Evolutionary conservation across 1,140 invertebrate genomes (phyloP), one percentile per base, ranked within the genome.

Genomic region (Kradibia gibbosae): DNA sequence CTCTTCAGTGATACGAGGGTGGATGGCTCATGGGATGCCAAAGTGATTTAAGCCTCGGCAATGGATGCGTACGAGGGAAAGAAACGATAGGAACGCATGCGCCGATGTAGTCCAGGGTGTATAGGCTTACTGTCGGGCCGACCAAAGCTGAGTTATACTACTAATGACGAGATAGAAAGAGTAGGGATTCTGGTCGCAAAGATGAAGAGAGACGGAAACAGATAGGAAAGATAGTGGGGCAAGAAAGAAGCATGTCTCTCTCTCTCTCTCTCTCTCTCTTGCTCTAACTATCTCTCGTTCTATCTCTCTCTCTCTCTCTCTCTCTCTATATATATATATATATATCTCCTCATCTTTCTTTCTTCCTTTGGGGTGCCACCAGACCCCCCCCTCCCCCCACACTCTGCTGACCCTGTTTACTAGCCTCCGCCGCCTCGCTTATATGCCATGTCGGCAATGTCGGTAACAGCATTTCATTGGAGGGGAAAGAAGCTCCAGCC

Each of bases 71-170:
- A 25, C 3, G 45, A 45, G 62, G 78, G 7, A 28, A 34, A 5
- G 71, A n/a, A n/a, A n/a, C 22, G 7, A 25, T 71, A 25, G 72
- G 28, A 77, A 82, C 86, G 86, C 53, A 82, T 84, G 86, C 86
- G 86, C 77, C 82, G 83, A 82, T 87, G 85, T 87, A 85, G 86
- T 84, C 85, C 85, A 85, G 86, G 85, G 85, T 85, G 83, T 85
- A 83, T 84, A 81, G 83, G 83, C 80, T 84, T 84, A 34, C 22
- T 8, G 62, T 39, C 20, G 20, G 62, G 20, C 62, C n/a, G 36
- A 67, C 62, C 39, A 22, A 67, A 67, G 39, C 39, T 3, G 62
- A 20, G 22, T 36, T 39, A 67, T n/a, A 67, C 62, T n/a, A 67
- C 62, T 39, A 10, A 36, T 0, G 13, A 67, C 17, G 22, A 11